Evolutionary conservation across 2,797 vertebrate species (phyloP).

Genomic region (Prionace glauca): DNA sequence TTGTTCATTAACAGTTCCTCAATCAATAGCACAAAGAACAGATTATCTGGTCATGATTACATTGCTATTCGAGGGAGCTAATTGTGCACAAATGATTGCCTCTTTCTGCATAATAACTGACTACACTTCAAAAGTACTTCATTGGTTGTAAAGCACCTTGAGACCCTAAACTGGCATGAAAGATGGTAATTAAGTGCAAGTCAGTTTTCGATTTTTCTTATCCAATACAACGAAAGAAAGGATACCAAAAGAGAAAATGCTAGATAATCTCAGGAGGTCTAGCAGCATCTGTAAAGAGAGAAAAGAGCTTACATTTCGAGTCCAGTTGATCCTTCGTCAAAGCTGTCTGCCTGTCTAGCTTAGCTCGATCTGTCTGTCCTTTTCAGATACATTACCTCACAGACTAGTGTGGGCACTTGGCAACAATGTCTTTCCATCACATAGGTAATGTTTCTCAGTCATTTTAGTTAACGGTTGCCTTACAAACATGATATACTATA

Average conservation of each 20-base stretch:
- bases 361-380: not conserved
- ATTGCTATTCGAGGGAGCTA: not conserved
- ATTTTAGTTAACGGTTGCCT: not conserved
- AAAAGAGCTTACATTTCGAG: too few relatives aligned
- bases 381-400: not conserved
- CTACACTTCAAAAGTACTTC: not conserved
- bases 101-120: not conserved
- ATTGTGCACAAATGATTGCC: not conserved
- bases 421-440: not conserved
- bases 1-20: not conserved
- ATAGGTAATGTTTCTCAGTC: not conserved
- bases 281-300: too few relatives aligned
- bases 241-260: too few relatives aligned
- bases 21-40: not conserved
- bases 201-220: not conserved
- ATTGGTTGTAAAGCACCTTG: not conserved
- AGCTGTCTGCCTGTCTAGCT: not conserved
- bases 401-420: not conserved
- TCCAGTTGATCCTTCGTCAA: too few relatives aligned
- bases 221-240: too few relatives aligned
- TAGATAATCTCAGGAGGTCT: too few relatives aligned
- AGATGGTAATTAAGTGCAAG: not conserved
- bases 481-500: not conserved
- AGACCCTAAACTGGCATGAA: not conserved
- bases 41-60: not conserved